phyloP scores from a whole-genome alignment of 2,888 invertebrate species.

The Steinernema scapterisci region DNA sequence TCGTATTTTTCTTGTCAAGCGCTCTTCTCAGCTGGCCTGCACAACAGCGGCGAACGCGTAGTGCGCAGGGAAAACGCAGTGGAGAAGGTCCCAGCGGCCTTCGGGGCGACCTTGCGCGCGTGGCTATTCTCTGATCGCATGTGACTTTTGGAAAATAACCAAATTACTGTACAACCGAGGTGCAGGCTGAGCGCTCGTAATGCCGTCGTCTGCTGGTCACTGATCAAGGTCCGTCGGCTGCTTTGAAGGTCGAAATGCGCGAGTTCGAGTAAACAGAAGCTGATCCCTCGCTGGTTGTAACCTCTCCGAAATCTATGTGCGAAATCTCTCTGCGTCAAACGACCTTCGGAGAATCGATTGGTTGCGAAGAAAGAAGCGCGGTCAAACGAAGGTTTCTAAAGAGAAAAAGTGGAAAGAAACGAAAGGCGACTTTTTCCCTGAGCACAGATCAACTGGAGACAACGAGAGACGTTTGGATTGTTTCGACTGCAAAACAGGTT shows the following conservation, averaged over 20 bases:
- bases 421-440: no score
- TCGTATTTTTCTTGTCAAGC: constrained; percentile 4
- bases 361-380: no score
- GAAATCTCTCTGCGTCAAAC: no score
- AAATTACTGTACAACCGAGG: not conserved
- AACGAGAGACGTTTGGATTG: no score
- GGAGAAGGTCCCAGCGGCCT: constrained; percentile 20
- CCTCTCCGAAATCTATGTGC: no score
- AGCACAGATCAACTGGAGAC: no score
- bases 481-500: no score
- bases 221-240: not conserved
- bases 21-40: constrained; percentile 20
- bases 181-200: not conserved
- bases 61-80: constrained; percentile 8
- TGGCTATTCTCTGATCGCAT: constrained; percentile 12
- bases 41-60: not conserved
- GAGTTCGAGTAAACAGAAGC: no score
- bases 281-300: no score
- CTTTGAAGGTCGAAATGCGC: not conserved
- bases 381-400: no score
- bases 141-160: constrained; percentile 28
- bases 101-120: constrained; percentile 30
- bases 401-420: no score
- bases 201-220: not conserved
- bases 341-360: no score